Evolutionary conservation across 2,113 vertebrate genomes (phyloP).

Genomic region (Tyto alba): DNA sequence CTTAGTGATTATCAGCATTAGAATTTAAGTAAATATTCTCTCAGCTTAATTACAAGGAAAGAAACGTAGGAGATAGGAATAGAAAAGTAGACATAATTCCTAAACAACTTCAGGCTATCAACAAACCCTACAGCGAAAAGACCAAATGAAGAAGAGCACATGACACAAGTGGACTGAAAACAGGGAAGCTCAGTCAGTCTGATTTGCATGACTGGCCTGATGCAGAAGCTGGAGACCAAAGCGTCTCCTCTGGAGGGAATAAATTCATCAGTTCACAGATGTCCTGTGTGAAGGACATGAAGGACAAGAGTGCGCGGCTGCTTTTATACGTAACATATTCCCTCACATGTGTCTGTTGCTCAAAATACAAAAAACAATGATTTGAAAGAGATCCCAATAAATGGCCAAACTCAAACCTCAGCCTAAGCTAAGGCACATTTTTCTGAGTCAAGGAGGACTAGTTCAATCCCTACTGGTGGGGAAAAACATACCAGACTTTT

Average conservation of each 20-base stretch:
- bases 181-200: neutral
- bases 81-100: neutral
- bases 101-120: conserved; percentile 2
- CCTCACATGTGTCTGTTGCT: neutral
- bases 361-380: neutral
- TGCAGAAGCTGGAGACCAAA: conserved; percentile 3
- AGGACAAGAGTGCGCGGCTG: neutral
- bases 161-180: conserved; percentile 2
- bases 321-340: neutral
- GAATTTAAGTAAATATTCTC: neutral
- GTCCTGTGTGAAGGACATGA: neutral
- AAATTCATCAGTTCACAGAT: neutral
- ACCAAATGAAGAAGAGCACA: neutral
- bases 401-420: neutral
- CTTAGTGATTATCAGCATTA: neutral
- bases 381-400: neutral
- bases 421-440: neutral
- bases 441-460: neutral
- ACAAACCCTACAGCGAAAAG: conserved; percentile 1
- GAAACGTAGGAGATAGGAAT: neutral
- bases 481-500: neutral
- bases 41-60: conserved; percentile 45
- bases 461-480: neutral
- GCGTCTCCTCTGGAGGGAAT: neutral
- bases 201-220: neutral